phyloP scores from a whole-genome alignment of 1,140 invertebrate species.

The Bombus waltoni region DNA sequence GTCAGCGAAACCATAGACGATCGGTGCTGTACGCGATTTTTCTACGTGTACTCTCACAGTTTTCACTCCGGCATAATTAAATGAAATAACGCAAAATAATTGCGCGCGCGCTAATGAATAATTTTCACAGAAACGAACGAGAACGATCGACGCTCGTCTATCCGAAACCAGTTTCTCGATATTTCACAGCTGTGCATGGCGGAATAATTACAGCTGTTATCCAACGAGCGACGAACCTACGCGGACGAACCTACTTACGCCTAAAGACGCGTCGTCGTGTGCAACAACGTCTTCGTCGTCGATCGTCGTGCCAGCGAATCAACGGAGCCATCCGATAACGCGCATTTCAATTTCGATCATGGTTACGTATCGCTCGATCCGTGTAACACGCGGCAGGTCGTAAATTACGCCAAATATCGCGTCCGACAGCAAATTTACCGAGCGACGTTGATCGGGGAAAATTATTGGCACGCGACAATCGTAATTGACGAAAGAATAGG shows the following conservation, averaged over 20 bases:
- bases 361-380: background rate
- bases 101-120: background rate
- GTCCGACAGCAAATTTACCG: too few relatives aligned
- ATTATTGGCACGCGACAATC: background rate
- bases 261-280: background rate
- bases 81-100: background rate
- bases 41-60: background rate
- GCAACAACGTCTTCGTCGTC: background rate
- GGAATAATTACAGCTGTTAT: constrained; percentile 31
- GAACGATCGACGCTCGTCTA: background rate
- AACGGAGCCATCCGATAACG: background rate
- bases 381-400: too few relatives aligned
- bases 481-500: background rate
- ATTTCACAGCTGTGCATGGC: constrained; percentile 2
- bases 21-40: background rate
- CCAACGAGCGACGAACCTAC: background rate
- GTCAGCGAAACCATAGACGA: background rate
- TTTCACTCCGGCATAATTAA: constrained; percentile 17
- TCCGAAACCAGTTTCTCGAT: background rate
- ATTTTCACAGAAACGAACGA: background rate
- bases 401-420: background rate
- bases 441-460: too few relatives aligned
- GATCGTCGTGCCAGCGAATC: background rate
- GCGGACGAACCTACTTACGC: background rate
- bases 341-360: background rate